These are phyloP conservation scores for Petaurus breviceps DNA, from an alignment of 2,113 vertebrate genomes.

Conservation along the genomic window DNA sequence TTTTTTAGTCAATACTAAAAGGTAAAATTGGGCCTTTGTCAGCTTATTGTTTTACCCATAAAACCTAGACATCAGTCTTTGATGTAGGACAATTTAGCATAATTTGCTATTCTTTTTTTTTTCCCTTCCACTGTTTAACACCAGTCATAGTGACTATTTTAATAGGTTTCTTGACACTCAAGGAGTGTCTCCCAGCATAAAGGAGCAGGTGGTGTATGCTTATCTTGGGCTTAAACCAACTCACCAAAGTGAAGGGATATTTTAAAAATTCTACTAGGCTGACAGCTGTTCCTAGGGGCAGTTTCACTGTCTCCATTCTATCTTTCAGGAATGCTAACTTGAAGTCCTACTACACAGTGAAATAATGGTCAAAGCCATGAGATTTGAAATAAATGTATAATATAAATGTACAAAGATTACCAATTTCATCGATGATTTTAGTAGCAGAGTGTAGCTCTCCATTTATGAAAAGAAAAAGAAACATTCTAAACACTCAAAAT, in stretches of 20 bases:
- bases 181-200: background rate
- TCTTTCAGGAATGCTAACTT: background rate
- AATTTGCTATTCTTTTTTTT: background rate
- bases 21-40: background rate
- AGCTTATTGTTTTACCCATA: background rate
- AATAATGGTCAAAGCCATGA: background rate
- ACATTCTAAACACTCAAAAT: background rate
- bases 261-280: background rate
- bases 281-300: background rate
- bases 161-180: background rate
- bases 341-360: background rate
- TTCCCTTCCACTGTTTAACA: background rate
- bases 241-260: background rate
- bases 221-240: background rate
- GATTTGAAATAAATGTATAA: background rate
- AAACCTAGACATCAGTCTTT: background rate
- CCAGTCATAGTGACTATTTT: background rate
- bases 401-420: background rate
- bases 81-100: background rate
- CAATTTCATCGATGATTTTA: background rate
- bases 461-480: background rate
- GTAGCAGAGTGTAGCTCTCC: background rate
- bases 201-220: background rate
- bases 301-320: background rate
- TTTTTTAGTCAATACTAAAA: constrained; percentile 7